Conservation (phyloP, 2,888 invertebrate genomes). For the Cartodere bifasciata region DNA sequence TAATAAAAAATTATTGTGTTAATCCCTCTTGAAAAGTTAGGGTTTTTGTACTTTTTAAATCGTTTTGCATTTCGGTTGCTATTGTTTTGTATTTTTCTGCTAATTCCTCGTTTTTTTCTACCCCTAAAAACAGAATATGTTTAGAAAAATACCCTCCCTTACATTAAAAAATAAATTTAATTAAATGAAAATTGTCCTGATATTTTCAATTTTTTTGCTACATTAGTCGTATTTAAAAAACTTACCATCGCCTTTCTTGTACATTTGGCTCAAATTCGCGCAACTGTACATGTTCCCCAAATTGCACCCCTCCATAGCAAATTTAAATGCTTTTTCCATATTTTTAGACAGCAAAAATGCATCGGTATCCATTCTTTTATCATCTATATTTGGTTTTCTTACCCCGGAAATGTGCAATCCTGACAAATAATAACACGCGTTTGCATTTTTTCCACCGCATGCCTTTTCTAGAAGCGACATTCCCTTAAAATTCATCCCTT, state of each 20-base stretch:
- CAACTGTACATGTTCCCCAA: constrained; percentile 78
- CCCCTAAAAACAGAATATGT: constrained; percentile 34
- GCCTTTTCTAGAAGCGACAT: constrained; percentile 40
- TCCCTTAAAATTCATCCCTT: constrained; percentile 26
- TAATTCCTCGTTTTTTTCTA: constrained; percentile 53
- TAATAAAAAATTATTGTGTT: constrained; percentile 6
- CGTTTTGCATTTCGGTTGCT: constrained; percentile 58
- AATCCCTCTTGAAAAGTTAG: constrained; percentile 40
- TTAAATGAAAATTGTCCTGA: constrained; percentile 2
- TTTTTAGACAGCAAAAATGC: constrained; percentile 43
- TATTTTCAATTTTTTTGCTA: constrained; percentile 3
- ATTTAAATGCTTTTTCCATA: constrained; percentile 65
- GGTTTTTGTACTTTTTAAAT: constrained; percentile 37
- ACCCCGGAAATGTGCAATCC: constrained; percentile 68
- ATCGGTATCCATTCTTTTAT: constrained; percentile 23
- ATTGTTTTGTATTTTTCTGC: constrained; percentile 59
- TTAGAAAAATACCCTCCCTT: no score
- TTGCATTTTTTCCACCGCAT: constrained; percentile 31
- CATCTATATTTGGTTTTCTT: constrained; percentile 32
- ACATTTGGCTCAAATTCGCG: constrained; percentile 81
- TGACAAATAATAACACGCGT: constrained; percentile 65
- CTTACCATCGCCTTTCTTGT: constrained; percentile 66
- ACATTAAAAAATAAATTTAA: no score
- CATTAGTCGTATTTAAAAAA: no score
- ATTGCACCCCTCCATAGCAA: constrained; percentile 70